Evolutionary conservation across 2,888 invertebrate species (phyloP).

Genomic region (Ceraclea dissimilis): DNA sequence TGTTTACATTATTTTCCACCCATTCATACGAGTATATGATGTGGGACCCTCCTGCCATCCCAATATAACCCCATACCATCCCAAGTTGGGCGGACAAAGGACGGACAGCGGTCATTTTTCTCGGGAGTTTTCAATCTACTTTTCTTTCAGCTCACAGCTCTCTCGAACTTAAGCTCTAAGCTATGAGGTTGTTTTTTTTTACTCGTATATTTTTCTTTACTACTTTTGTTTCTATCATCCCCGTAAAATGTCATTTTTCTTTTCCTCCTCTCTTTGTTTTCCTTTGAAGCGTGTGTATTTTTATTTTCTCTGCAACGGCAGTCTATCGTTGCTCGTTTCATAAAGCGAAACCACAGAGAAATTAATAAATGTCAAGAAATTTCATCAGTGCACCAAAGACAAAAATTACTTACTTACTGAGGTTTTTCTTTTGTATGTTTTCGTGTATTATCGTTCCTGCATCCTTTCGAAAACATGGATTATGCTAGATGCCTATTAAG

Average conservation of each 20-base stretch:
- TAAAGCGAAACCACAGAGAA: too few relatives aligned
- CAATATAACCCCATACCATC: slow-evolving; percentile 26
- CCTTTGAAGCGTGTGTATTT: not conserved
- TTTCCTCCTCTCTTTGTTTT: slow-evolving; percentile 24
- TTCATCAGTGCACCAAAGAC: too few relatives aligned
- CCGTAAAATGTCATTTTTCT: slow-evolving; percentile 27
- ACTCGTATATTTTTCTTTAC: slow-evolving; percentile 22
- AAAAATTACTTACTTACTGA: too few relatives aligned
- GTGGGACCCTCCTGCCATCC: slow-evolving; percentile 15
- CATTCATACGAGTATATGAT: slow-evolving; percentile 6
- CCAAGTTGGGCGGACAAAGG: slow-evolving; percentile 28
- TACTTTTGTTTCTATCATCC: slow-evolving; percentile 25
- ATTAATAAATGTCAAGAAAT: too few relatives aligned
- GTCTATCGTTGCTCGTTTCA: too few relatives aligned
- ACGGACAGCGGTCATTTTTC: slow-evolving; percentile 52
- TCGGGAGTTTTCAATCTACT: slow-evolving; percentile 40
- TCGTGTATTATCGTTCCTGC: too few relatives aligned
- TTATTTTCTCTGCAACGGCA: not conserved
- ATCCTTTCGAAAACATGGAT: too few relatives aligned
- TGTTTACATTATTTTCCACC: slow-evolving; percentile 6
- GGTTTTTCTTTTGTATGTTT: too few relatives aligned
- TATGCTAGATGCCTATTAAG: too few relatives aligned
- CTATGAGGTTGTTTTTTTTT: slow-evolving; percentile 26
- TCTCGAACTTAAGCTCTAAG: slow-evolving; percentile 26
- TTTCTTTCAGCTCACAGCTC: slow-evolving; percentile 27